phyloP scores from a whole-genome alignment of 2,113 vertebrate species.

The Hymenochirus boettgeri region DNA sequence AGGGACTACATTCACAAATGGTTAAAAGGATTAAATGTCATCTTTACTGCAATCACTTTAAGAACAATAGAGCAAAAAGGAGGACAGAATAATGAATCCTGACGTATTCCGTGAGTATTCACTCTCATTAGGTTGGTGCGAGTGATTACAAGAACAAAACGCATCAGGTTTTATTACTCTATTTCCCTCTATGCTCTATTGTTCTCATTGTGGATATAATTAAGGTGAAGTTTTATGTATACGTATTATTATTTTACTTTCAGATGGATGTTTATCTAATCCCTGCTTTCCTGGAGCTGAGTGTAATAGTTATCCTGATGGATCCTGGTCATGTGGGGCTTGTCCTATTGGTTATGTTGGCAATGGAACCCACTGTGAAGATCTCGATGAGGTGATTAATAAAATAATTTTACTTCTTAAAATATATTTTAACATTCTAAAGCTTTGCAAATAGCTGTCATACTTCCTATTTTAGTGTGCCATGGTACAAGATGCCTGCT shows the following conservation, averaged over 20 bases:
- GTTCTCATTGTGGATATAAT: no score
- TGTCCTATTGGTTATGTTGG: slow-evolving; percentile 87
- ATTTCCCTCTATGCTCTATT: no score
- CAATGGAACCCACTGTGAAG: slow-evolving; percentile 86
- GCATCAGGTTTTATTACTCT: no score
- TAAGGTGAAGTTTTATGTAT: no score
- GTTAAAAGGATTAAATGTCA: no score
- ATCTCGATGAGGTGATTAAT: slow-evolving; percentile 83
- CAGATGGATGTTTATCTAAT: slow-evolving; percentile 94
- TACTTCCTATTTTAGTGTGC: slow-evolving; percentile 68
- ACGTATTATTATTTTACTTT: slow-evolving; percentile 18
- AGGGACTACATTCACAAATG: no score
- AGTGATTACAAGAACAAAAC: no score
- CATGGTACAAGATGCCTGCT: slow-evolving; percentile 86
- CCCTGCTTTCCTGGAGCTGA: slow-evolving; percentile 89
- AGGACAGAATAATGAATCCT: no score
- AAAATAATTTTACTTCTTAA: not conserved
- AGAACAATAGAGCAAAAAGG: no score
- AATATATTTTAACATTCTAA: not conserved
- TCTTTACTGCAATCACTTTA: no score
- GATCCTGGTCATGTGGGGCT: slow-evolving; percentile 91
- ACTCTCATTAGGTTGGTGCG: no score
- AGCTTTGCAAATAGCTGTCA: not conserved
- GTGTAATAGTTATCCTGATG: slow-evolving; percentile 86
- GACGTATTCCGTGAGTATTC: no score